phyloP scores from a whole-genome alignment of 1,140 invertebrate species.

The Camponotus pennsylvanicus region DNA sequence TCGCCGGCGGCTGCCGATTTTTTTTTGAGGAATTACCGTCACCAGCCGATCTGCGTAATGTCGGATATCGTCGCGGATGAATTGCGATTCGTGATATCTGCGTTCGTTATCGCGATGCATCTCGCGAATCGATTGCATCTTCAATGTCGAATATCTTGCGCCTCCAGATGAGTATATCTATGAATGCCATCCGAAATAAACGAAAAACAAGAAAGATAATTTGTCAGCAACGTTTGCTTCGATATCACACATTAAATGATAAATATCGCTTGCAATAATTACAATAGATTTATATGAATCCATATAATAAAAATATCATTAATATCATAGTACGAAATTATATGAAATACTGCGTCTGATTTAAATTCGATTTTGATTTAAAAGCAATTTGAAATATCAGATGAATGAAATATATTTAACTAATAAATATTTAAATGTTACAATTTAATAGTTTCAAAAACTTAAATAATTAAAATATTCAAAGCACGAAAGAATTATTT shows the following conservation, averaged over 20 bases:
- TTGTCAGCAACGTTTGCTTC: background rate
- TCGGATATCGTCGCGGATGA: background rate
- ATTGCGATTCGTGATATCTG: background rate
- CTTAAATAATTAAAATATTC: background rate
- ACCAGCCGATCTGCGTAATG: slow-evolving; percentile 18
- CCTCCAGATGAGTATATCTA: too few species aligned
- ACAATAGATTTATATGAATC: background rate
- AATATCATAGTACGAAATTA: background rate
- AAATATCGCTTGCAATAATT: background rate
- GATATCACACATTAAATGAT: background rate
- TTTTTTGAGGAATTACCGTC: slow-evolving; percentile 12
- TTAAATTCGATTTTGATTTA: background rate
- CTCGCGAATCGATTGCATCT: slow-evolving; percentile 1
- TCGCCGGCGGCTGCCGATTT: slow-evolving; percentile 34
- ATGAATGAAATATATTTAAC: too few species aligned
- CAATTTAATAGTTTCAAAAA: background rate
- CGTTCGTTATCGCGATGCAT: background rate
- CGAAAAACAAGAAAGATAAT: background rate
- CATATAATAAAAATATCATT: background rate
- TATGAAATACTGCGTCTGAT: background rate
- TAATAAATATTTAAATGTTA: too few species aligned
- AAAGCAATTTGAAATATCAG: background rate
- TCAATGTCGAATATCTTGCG: background rate
- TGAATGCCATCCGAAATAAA: background rate
- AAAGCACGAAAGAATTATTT: too few species aligned